Evolutionary conservation across 1,140 invertebrate genomes (phyloP).

Genomic region (Samia ricini): DNA sequence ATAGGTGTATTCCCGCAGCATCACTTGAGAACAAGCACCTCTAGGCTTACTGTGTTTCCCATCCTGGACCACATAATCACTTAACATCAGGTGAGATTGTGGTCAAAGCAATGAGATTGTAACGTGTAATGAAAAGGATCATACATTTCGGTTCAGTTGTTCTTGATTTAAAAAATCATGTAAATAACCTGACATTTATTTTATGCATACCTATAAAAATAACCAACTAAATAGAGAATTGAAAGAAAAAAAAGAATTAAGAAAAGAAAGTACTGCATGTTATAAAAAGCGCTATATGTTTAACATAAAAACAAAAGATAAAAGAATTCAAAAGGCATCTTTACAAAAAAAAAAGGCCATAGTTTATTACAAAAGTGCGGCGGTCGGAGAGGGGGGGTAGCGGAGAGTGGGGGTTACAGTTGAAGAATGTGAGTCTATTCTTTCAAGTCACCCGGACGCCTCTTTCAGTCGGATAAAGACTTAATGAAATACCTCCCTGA

Average conservation of each 20-base stretch:
- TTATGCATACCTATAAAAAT: too few relatives aligned
- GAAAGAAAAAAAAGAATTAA: not conserved
- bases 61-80: too few relatives aligned
- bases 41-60: too few relatives aligned
- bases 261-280: too few relatives aligned
- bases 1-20: too few relatives aligned
- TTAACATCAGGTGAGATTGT: too few relatives aligned
- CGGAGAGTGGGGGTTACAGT: conserved; percentile 24
- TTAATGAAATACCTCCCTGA: conserved; percentile 73
- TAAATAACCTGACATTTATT: too few relatives aligned
- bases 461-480: conserved; percentile 43
- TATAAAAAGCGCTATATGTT: not conserved
- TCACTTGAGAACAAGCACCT: too few relatives aligned
- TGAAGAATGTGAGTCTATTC: conserved; percentile 62
- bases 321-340: conserved; percentile 36
- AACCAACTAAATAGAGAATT: too few relatives aligned
- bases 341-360: conserved; percentile 59
- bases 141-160: not conserved
- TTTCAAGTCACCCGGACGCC: conserved; percentile 37
- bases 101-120: too few relatives aligned
- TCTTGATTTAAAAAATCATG: too few relatives aligned
- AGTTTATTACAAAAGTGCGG: conserved; percentile 68
- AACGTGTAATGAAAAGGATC: too few relatives aligned
- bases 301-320: conserved; percentile 33
- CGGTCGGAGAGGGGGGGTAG: conserved; percentile 29